Base-by-base conservation (phyloP, 2,888 invertebrate species). In the Emmelina monodactyla region DNA sequence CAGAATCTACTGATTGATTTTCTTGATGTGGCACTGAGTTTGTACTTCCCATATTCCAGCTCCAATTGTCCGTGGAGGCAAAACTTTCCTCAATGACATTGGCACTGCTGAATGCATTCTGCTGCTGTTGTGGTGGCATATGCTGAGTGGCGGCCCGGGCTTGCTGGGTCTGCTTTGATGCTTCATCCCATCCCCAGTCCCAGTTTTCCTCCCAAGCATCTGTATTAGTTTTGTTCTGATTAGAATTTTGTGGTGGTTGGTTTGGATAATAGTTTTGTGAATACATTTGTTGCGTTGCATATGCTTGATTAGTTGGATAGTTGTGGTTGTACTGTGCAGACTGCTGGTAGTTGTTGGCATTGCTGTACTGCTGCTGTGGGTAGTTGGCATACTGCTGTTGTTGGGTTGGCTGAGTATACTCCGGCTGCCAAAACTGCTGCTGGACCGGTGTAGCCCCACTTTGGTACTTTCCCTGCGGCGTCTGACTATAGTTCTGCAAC, bases 161-260 rank as follows among this genome's bases (percentile, higher is more conserved):
- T 16, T 65, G 67, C 42, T 67, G 67, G 15, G 54, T 59, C 49
- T 72, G 70, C 42, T 76, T 76, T 6, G 68, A 57, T 40, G n/a
- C n/a, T n/a, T 85, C 85, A 10, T 84, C 85, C 85, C 85, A 85
- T 1, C 82, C 82, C 85, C 85, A 85, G 50, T 82, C 82, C 84
- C 84, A 84, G 32, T 72, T 72, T 30, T 72, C 76, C 41, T 72
- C 75, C 76, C 70, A 79, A 36, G 50, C 62, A 50, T 69, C 76
- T 34, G 55, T 50, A 37, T 62, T 62, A 13, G 53, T 47, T 41
- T 64, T 55, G 28, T 45, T 56, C 42, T 61, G 62, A 13, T 47
- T 38, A 38, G 54, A 60, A 33, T 50, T 58, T 38, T 53, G 64
- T 14, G 19, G 19, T 40, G 53, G 63, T 29, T 66, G 63, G 47